phyloP scores from a whole-genome alignment of 2,888 invertebrate species.

The Brachyptera risi region DNA sequence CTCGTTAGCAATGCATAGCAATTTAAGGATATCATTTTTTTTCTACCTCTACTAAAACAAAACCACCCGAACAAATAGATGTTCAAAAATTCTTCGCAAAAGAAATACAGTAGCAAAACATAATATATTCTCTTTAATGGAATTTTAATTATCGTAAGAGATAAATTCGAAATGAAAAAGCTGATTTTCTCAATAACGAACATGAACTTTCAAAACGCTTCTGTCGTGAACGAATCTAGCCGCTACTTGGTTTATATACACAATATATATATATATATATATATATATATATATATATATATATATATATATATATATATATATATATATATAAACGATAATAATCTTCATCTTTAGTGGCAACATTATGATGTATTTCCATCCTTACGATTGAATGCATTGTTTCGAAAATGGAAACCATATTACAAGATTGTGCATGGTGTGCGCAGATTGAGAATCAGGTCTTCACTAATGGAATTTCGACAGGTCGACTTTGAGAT shows the following conservation, averaged over 20 bases:
- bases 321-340: too few species aligned
- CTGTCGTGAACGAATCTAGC: not conserved
- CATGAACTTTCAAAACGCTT: not conserved
- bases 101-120: constrained; percentile 20
- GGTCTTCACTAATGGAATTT: constrained; percentile 16
- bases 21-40: constrained; percentile 4
- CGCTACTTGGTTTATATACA: too few species aligned
- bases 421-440: constrained; percentile 12
- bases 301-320: too few species aligned
- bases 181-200: not conserved
- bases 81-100: constrained; percentile 16
- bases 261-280: too few species aligned
- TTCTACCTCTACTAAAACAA: not conserved
- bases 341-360: not conserved
- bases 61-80: not conserved
- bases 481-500: constrained; percentile 20
- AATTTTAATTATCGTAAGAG: constrained; percentile 17
- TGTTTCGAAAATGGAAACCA: constrained; percentile 19
- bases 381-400: not conserved
- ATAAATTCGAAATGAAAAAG: not conserved
- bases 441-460: constrained; percentile 3
- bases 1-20: too few species aligned
- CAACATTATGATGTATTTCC: not conserved
- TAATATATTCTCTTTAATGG: constrained; percentile 17
- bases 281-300: too few species aligned